Percentiles rank a stretch among this genome's conserved stretches.
These are phyloP conservation scores for Trichechus manatus DNA, from an alignment of 2,113 vertebrate genomes.

Conservation along the genomic window DNA sequence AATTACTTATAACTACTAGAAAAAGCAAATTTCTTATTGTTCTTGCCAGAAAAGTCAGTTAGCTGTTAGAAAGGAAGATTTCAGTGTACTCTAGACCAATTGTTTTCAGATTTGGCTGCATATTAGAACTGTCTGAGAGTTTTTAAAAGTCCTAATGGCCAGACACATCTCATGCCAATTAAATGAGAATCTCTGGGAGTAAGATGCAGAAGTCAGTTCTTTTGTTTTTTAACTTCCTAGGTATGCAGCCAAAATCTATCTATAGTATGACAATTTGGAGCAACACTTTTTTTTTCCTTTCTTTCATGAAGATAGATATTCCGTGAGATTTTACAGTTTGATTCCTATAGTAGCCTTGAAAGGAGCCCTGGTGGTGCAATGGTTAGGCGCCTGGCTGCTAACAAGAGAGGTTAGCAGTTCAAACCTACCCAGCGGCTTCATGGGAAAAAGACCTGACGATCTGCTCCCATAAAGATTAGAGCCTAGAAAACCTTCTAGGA, in stretches of 20 bases:
- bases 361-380: too few species aligned
- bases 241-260: neutral
- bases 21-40: constrained; percentile 7
- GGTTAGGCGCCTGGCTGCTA: too few species aligned
- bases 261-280: neutral
- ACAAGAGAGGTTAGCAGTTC: too few species aligned
- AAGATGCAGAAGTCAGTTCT: neutral
- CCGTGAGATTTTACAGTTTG: neutral
- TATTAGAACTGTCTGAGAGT: neutral
- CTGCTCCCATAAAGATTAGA: too few species aligned
- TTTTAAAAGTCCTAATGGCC: neutral
- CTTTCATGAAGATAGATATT: constrained; percentile 5
- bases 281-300: neutral
- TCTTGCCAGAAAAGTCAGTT: neutral
- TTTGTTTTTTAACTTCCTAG: neutral
- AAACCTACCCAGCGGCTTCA: too few species aligned
- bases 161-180: neutral
- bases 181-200: neutral
- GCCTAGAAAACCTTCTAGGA: too few species aligned
- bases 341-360: constrained; percentile 84
- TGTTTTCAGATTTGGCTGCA: neutral
- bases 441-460: too few species aligned
- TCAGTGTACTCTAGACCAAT: neutral
- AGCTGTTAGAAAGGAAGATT: neutral
- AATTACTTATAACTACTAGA: neutral